These are phyloP conservation scores for Eupeodes latifasciatus DNA, from an alignment of 2,888 invertebrate species.

Conservation along the genomic window DNA sequence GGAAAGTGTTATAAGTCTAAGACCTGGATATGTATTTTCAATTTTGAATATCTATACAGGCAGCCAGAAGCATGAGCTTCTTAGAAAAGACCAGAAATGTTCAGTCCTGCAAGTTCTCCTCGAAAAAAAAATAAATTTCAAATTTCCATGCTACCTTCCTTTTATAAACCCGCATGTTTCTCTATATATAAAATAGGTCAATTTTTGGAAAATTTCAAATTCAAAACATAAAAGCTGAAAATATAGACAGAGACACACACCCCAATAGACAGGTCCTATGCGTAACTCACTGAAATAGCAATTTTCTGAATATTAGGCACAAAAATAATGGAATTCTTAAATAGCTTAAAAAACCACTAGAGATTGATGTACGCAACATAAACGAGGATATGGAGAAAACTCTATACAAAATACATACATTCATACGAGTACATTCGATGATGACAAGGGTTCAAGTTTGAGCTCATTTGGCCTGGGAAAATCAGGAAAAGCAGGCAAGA, in stretches of 20 bases:
- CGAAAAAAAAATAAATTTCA: background rate
- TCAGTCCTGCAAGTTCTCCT: too few relatives aligned
- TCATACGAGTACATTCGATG: background rate
- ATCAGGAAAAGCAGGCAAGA: too few relatives aligned
- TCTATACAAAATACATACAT: background rate
- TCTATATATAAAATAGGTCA: background rate
- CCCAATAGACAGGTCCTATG: background rate
- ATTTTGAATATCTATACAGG: too few relatives aligned
- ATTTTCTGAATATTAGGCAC: slow-evolving; percentile 45
- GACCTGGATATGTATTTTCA: background rate
- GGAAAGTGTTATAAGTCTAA: background rate
- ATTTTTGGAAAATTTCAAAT: background rate
- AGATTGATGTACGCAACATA: slow-evolving; percentile 12
- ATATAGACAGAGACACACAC: background rate
- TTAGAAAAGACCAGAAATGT: too few relatives aligned
- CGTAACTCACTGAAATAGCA: slow-evolving; percentile 31
- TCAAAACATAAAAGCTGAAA: background rate
- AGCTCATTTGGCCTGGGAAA: too few relatives aligned
- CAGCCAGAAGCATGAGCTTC: too few relatives aligned
- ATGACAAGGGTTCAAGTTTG: slow-evolving; percentile 31
- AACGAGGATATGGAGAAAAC: slow-evolving; percentile 7
- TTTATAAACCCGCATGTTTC: background rate
- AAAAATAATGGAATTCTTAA: slow-evolving; percentile 52
- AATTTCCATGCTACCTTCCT: background rate
- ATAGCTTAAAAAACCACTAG: slow-evolving; percentile 19